Evolutionary conservation across 2,797 vertebrate genomes (phyloP), one percentile per base, ranked within the genome.

Genomic region (Premnoplex brunnescens): DNA sequence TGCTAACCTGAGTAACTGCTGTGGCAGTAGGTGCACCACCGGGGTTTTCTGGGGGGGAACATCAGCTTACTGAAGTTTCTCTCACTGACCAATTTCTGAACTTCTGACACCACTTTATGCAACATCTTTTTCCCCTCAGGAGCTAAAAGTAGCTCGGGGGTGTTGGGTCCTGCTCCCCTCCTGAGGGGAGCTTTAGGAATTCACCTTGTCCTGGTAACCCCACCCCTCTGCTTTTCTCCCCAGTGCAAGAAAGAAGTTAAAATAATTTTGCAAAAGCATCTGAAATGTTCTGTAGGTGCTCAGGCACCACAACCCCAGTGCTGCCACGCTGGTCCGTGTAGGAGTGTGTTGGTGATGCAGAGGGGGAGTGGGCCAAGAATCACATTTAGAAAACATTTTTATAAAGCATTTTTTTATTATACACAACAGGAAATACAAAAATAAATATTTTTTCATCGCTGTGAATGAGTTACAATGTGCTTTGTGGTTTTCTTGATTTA

Each of bases 71-170:
- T 67, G 88, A 74, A 68, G 52, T 85, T 91, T 72, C 60, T 64
- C 72, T 83, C 32, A 2, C 4, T 76, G 82, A 91, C 51, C 51
- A 7, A 34, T 83, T 92, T 96, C 85, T 88, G 71, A 73, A 90
- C 82, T 81, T 85, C 56, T 85, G 72, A 72, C 62, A 72, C 51
- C 1, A 0, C 41, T 90, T 77, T 52, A 41, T 43, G 52, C 60
- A 43, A 55, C 34, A 37, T 32, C 26, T 44, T 83, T 52, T 91
- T 48, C 56, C 56, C 19, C 32, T 64, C 13, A 0, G 66, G 49
- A 74, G 13, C 37, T 78, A 10, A 46, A 94, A 78, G 52, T 52
- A 75, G 60, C 27, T 59, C 27, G 6, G 10, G 37, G 58, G 22
- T 26, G 6, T 39, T 37, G 34, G 27, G 21, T 26, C 13, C 19